phyloP scores from a whole-genome alignment of 2,113 vertebrate genomes.

The Neotoma lepida region DNA sequence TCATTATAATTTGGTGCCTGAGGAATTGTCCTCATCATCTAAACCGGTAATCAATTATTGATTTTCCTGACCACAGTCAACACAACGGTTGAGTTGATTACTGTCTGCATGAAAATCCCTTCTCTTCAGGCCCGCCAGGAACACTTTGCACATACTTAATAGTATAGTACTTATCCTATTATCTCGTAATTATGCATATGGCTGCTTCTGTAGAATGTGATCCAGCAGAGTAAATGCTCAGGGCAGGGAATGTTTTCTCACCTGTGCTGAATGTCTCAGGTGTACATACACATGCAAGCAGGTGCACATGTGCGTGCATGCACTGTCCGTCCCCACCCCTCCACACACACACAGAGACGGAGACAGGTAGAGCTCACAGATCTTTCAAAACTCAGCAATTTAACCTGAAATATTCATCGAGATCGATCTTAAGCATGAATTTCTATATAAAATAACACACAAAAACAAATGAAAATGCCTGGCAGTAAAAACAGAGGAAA shows the following conservation, averaged over 20 bases:
- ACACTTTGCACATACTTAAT: neutral
- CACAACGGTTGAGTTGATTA: neutral
- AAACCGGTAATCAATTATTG: slow-evolving; percentile 47
- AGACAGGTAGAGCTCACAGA: neutral
- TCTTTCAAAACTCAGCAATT: slow-evolving; percentile 27
- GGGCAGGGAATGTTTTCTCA: neutral
- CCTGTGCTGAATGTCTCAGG: neutral
- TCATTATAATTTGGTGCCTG: slow-evolving; percentile 45
- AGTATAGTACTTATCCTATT: neutral
- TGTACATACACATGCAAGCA: neutral
- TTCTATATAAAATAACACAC: neutral
- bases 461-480: neutral
- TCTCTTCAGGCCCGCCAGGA: neutral
- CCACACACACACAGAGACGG: neutral
- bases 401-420: slow-evolving; percentile 16
- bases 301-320: neutral
- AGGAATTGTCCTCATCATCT: slow-evolving; percentile 52
- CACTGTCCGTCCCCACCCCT: neutral
- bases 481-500: neutral
- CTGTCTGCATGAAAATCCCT: neutral
- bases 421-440: slow-evolving; percentile 11
- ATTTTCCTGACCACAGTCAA: slow-evolving; percentile 53
- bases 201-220: neutral
- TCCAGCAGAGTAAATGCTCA: neutral
- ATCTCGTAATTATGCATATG: neutral